Evolutionary conservation across 2,888 invertebrate genomes (phyloP).

Genomic region (Troides helena): DNA sequence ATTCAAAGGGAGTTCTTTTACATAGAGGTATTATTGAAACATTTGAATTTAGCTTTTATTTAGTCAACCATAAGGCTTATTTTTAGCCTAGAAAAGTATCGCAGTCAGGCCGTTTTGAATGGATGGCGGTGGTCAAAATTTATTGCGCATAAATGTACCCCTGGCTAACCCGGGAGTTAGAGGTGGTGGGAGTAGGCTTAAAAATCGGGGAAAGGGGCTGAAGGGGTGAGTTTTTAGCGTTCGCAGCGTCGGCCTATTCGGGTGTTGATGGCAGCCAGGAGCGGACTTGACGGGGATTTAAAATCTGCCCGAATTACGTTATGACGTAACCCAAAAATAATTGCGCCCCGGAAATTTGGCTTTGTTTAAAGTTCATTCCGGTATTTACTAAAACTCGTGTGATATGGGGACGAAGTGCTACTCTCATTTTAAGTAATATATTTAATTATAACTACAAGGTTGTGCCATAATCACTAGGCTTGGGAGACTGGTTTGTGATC

Average conservation of each 20-base stretch:
- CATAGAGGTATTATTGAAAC: constrained; percentile 55
- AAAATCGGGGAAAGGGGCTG: constrained; percentile 73
- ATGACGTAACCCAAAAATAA: constrained; percentile 28
- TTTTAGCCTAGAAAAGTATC: constrained; percentile 38
- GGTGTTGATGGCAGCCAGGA: constrained; percentile 74
- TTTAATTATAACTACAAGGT: too few relatives aligned
- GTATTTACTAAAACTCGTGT: constrained; percentile 7
- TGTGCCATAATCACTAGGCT: too few relatives aligned
- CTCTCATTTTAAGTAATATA: not conserved
- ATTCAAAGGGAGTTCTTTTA: constrained; percentile 70
- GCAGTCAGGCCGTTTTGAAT: constrained; percentile 64
- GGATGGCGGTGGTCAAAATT: constrained; percentile 74
- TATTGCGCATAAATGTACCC: constrained; percentile 81
- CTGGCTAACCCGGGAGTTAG: constrained; percentile 79
- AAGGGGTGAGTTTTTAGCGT: constrained; percentile 78
- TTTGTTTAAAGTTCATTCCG: constrained; percentile 18
- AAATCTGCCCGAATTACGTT: constrained; percentile 25
- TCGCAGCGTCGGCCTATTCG: constrained; percentile 77
- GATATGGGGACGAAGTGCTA: not conserved
- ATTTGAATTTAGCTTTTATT: constrained; percentile 25
- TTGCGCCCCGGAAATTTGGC: constrained; percentile 21
- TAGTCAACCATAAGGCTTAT: constrained; percentile 29
- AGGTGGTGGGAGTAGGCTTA: constrained; percentile 76
- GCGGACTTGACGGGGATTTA: constrained; percentile 40
- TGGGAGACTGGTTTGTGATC: too few relatives aligned